Percentiles rank a stretch among this genome's conserved stretches.
These are phyloP conservation scores for Chiloscyllium plagiosum DNA, from an alignment of 2,113 vertebrate species.

Conservation along the genomic window DNA sequence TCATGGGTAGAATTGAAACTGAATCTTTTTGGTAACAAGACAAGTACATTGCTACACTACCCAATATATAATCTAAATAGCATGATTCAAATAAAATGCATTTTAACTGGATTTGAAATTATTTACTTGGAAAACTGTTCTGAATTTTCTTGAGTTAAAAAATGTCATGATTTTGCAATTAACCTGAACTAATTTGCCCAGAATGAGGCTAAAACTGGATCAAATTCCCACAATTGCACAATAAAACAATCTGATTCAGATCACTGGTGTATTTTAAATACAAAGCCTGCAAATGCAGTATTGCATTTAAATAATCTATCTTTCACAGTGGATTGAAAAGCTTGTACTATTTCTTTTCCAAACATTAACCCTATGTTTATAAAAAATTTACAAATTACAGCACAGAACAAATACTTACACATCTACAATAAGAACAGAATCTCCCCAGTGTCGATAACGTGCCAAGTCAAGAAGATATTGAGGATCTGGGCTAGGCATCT, in stretches of 20 bases:
- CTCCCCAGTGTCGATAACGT: conserved; percentile 65
- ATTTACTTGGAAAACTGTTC: background rate
- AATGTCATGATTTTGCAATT: background rate
- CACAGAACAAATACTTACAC: conserved; percentile 57
- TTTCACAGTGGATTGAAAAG: background rate
- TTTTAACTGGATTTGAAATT: background rate
- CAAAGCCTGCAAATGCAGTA: background rate
- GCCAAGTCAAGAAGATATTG: conserved; percentile 69
- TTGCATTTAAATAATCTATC: background rate
- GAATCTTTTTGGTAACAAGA: background rate
- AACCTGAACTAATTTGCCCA: background rate
- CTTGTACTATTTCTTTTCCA: background rate
- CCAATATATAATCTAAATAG: background rate
- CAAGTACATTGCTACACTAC: background rate
- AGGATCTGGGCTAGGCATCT: conserved; percentile 67
- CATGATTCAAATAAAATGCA: background rate
- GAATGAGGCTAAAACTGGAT: background rate
- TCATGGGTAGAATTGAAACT: background rate
- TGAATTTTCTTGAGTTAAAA: background rate
- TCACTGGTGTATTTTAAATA: background rate
- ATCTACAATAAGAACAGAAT: conserved; percentile 70
- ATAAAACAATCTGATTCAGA: background rate
- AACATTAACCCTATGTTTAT: background rate
- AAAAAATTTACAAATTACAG: background rate
- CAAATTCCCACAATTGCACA: background rate